Evolutionary conservation across 2,888 invertebrate genomes (phyloP).

Genomic region (Metellina segmentata): DNA sequence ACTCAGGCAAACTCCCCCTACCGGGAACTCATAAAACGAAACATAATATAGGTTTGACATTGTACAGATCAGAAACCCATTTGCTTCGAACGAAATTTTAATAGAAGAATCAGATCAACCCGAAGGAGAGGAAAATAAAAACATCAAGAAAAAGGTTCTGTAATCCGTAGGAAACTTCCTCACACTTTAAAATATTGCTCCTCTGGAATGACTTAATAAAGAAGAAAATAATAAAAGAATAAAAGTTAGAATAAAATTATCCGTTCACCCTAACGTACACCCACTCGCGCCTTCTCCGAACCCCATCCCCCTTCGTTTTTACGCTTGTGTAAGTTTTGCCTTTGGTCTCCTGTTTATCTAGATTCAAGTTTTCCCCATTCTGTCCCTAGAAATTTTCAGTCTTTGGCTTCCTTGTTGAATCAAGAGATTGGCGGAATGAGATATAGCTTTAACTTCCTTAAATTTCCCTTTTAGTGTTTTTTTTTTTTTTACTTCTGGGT

Average conservation of each 20-base stretch:
- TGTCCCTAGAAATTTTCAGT: constrained; percentile 69
- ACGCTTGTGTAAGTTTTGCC: constrained; percentile 65
- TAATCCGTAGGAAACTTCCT: constrained; percentile 64
- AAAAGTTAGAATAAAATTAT: constrained; percentile 59
- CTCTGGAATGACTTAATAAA: constrained; percentile 51
- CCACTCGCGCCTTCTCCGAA: not conserved
- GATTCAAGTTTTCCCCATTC: constrained; percentile 43
- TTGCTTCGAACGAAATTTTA: not conserved
- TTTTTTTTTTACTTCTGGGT: constrained; percentile 25
- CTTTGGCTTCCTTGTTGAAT: constrained; percentile 69
- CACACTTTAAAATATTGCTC: constrained; percentile 68
- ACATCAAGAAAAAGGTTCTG: not conserved
- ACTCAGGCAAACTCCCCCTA: not conserved
- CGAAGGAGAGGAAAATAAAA: not conserved
- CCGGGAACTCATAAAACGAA: not conserved
- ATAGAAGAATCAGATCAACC: not conserved
- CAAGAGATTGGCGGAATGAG: constrained; percentile 69
- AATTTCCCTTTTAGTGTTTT: constrained; percentile 48
- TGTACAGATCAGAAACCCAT: not conserved
- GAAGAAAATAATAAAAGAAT: constrained; percentile 35
- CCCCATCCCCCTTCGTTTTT: constrained; percentile 55
- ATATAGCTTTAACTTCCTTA: constrained; percentile 71
- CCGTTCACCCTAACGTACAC: constrained; percentile 21
- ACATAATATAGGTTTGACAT: not conserved
- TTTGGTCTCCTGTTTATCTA: constrained; percentile 64